Conservation (phyloP, 1,140 invertebrate genomes). For the Drosophila elegans region DNA sequence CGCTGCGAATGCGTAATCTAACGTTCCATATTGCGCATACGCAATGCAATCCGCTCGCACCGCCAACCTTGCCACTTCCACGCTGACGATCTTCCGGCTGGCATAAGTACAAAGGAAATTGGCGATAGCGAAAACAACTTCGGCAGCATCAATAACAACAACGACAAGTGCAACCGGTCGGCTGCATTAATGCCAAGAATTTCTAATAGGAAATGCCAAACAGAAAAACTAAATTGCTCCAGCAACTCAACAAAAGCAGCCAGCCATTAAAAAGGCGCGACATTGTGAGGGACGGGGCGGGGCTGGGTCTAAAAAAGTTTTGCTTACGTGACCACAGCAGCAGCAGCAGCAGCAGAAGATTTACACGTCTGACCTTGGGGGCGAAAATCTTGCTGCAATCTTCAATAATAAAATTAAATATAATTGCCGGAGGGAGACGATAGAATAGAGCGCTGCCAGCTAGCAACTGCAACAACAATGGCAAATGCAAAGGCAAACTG, state of each 20-base stretch:
- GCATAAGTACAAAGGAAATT: constrained; percentile 57
- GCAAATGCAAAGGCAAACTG: constrained; percentile 67
- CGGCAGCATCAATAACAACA: constrained; percentile 28
- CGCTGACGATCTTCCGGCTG: constrained; percentile 55
- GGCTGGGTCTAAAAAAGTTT: constrained; percentile 51
- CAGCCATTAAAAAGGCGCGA: constrained; percentile 69
- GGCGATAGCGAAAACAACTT: constrained; percentile 33
- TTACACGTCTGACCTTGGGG: constrained; percentile 79
- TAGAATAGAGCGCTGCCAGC: constrained; percentile 57
- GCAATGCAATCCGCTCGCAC: constrained; percentile 26
- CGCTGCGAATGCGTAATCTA: constrained; percentile 56
- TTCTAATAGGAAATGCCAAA: constrained; percentile 58
- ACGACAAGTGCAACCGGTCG: constrained; percentile 54
- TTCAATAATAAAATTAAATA: constrained; percentile 84
- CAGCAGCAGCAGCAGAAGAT: constrained; percentile 64
- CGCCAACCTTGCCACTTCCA: constrained; percentile 37
- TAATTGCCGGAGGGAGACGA: constrained; percentile 66
- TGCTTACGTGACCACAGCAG: constrained; percentile 70
- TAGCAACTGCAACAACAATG: constrained; percentile 36
- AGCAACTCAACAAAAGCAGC: constrained; percentile 42
- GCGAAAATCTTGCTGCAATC: constrained; percentile 81
- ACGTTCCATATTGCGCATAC: constrained; percentile 56
- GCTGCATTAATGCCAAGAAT: constrained; percentile 62
- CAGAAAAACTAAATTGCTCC: constrained; percentile 26
- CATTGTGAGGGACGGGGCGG: constrained; percentile 31